Conservation (phyloP, 2,888 invertebrate species). For the Chydorus sphaericus region DNA sequence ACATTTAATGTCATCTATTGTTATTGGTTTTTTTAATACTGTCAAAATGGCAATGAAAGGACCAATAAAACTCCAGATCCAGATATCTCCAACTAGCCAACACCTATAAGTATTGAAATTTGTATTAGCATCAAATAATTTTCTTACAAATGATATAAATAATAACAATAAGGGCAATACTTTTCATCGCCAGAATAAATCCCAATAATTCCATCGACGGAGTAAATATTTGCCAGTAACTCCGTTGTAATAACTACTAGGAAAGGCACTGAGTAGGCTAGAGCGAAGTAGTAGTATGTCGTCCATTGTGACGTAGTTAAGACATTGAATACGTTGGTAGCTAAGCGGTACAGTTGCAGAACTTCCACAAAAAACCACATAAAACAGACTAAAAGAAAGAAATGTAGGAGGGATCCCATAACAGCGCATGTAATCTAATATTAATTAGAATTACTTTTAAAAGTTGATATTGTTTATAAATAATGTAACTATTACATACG, state of each 20-base stretch:
- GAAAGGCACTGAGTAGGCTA: slow-evolving; percentile 30
- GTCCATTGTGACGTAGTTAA: no score
- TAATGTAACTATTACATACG: slow-evolving; percentile 11
- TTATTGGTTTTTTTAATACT: no score
- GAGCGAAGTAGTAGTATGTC: slow-evolving; percentile 30
- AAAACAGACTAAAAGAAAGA: slow-evolving; percentile 33
- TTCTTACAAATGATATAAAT: no score
- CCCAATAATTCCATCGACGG: slow-evolving; percentile 15
- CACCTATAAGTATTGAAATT: no score
- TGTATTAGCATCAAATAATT: no score
- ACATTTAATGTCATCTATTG: no score
- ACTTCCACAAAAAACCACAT: slow-evolving; percentile 39
- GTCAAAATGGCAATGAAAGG: slow-evolving; percentile 21
- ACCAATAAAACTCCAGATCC: slow-evolving; percentile 22
- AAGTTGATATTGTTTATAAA: no score
- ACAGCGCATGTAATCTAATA: slow-evolving; percentile 26
- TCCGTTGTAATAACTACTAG: slow-evolving; percentile 17
- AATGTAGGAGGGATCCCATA: slow-evolving; percentile 33
- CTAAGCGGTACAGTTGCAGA: slow-evolving; percentile 34
- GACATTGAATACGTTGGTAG: slow-evolving; percentile 35
- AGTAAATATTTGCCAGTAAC: slow-evolving; percentile 5
- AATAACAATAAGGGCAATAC: slow-evolving; percentile 17
- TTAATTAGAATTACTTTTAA: neutral
- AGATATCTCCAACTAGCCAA: slow-evolving; percentile 22
- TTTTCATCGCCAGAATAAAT: slow-evolving; percentile 20